Evolutionary conservation across 2,888 invertebrate species (phyloP).

Genomic region (Athalia circularis): DNA sequence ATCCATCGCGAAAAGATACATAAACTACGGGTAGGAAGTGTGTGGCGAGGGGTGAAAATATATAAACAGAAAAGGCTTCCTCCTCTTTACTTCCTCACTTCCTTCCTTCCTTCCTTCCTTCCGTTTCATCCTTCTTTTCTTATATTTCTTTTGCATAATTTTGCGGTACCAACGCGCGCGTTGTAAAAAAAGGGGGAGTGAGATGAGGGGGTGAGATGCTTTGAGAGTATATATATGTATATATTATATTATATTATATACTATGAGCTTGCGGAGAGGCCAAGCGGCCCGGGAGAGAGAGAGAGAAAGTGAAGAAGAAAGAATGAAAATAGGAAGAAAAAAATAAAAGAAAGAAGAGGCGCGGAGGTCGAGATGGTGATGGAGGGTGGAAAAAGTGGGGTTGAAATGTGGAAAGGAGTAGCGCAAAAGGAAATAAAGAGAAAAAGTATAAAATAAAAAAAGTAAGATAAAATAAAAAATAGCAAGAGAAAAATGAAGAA

Average conservation of each 20-base stretch:
- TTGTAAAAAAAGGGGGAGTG: slow-evolving; percentile 50
- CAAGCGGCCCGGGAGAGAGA: slow-evolving; percentile 42
- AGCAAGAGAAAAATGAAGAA: neutral
- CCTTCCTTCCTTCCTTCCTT: slow-evolving; percentile 10
- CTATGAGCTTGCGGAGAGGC: slow-evolving; percentile 40
- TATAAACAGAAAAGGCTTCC: slow-evolving; percentile 16
- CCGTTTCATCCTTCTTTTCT: slow-evolving; percentile 3
- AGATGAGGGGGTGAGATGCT: slow-evolving; percentile 37
- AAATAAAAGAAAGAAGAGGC: neutral
- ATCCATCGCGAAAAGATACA: slow-evolving; percentile 23
- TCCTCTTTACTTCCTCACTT: neutral
- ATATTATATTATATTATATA: neutral
- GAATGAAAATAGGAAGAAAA: slow-evolving; percentile 23
- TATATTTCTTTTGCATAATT: slow-evolving; percentile 64
- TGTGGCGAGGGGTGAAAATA: neutral
- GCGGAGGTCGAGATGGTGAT: neutral
- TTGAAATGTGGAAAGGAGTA: neutral
- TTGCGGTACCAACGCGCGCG: slow-evolving; percentile 49
- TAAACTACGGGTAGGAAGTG: too few relatives aligned
- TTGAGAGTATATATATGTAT: slow-evolving; percentile 27
- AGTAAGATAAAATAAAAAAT: slow-evolving; percentile 34
- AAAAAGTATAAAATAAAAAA: neutral
- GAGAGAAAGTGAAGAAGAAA: slow-evolving; percentile 26
- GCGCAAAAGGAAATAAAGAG: neutral
- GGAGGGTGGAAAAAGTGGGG: neutral